These are phyloP conservation scores for Hemicrepidius hirtus DNA, from an alignment of 2,888 invertebrate species.

Conservation along the genomic window DNA sequence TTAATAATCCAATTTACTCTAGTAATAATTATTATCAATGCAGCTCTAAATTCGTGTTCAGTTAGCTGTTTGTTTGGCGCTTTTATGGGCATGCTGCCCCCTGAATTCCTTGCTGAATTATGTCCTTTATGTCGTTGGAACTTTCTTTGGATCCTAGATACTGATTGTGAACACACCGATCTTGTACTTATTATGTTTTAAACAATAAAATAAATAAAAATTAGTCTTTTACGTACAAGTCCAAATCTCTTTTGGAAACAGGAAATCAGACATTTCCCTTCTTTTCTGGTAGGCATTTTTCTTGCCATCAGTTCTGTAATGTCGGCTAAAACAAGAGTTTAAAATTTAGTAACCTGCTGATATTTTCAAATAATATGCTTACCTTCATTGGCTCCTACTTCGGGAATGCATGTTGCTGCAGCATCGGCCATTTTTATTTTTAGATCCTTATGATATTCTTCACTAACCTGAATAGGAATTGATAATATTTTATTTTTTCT, in stretches of 20 bases:
- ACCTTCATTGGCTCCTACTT: slow-evolving; percentile 45
- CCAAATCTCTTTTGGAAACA: slow-evolving; percentile 72
- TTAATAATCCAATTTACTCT: too few species aligned
- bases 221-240: slow-evolving; percentile 71
- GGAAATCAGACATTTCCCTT: slow-evolving; percentile 72
- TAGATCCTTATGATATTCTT: slow-evolving; percentile 20
- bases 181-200: too few species aligned
- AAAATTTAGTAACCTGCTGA: slow-evolving; percentile 6
- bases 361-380: neutral
- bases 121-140: too few species aligned
- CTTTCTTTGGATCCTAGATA: too few species aligned
- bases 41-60: too few species aligned
- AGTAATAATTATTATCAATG: too few species aligned
- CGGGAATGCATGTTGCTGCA: slow-evolving; percentile 32
- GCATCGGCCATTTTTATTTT: slow-evolving; percentile 30
- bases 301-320: slow-evolving; percentile 64
- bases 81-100: too few species aligned
- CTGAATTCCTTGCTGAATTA: too few species aligned
- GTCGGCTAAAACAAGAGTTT: slow-evolving; percentile 56
- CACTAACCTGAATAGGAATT: slow-evolving; percentile 29
- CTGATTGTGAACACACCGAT: too few species aligned
- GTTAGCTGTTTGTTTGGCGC: too few species aligned
- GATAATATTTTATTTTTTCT: neutral
- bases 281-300: slow-evolving; percentile 68
- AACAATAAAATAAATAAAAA: too few species aligned